Evolutionary conservation across 1,140 invertebrate species (phyloP).

Genomic region (Macrotrachela quadricornifera): DNA sequence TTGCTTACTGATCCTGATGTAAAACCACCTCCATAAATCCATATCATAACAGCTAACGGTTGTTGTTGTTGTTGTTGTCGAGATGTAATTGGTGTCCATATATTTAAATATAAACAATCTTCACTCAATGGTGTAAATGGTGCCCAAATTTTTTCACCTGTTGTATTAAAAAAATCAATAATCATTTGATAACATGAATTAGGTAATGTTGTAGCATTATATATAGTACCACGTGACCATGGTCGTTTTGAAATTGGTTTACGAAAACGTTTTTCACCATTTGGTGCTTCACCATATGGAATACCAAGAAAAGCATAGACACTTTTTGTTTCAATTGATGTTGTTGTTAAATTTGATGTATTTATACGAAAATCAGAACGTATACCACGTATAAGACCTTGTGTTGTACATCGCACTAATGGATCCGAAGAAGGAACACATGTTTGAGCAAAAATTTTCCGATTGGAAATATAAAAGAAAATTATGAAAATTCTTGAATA

Average conservation of each 20-base stretch:
- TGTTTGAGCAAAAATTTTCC: too few relatives aligned
- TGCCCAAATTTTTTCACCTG: neutral
- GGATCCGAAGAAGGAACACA: too few relatives aligned
- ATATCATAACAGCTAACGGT: conserved; percentile 11
- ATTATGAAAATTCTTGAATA: too few relatives aligned
- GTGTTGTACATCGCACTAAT: too few relatives aligned
- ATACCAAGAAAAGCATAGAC: conserved; percentile 2
- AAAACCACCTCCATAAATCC: conserved; percentile 11
- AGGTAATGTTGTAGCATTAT: conserved; percentile 2
- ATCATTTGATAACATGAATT: neutral
- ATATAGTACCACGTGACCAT: neutral
- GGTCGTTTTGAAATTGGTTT: neutral
- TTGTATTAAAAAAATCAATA: neutral
- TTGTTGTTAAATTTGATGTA: too few relatives aligned
- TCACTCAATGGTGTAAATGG: conserved; percentile 2
- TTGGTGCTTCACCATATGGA: conserved; percentile 9
- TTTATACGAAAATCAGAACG: too few relatives aligned
- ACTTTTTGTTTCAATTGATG: neutral
- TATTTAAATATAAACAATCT: conserved; percentile 15
- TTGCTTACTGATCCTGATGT: neutral
- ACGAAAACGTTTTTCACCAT: conserved; percentile 3
- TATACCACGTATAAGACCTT: too few relatives aligned
- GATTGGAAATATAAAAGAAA: too few relatives aligned
- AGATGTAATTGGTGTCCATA: conserved; percentile 8
- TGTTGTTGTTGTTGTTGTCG: neutral